Conservation (phyloP, 1,140 invertebrate species). For the Luehdorfia chinensis region DNA sequence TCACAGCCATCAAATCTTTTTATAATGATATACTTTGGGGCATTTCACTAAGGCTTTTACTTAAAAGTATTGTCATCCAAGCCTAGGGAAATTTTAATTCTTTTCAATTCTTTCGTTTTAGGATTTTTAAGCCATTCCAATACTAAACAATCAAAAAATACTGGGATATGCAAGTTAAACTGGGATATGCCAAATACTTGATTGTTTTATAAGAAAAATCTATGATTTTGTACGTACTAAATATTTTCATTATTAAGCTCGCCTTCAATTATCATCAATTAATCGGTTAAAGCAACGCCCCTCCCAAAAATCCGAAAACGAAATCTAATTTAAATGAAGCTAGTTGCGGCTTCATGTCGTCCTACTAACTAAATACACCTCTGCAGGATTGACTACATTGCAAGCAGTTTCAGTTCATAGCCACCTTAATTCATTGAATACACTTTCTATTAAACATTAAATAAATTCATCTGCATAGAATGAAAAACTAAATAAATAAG, state of each 20-base stretch:
- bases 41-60: no score
- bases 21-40: neutral
- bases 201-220: conserved; percentile 1
- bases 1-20: conserved; percentile 25
- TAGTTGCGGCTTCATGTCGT: conserved; percentile 41
- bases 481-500: conserved; percentile 40
- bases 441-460: conserved; percentile 36
- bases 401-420: conserved; percentile 46
- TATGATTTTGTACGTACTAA: no score
- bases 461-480: conserved; percentile 51
- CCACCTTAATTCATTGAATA: conserved; percentile 31
- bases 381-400: neutral
- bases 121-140: no score
- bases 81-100: no score
- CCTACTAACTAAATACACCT: conserved; percentile 18
- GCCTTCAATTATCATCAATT: no score
- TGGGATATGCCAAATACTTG: neutral
- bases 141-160: neutral
- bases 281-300: conserved; percentile 31
- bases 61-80: no score
- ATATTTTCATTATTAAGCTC: conserved; percentile 1
- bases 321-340: conserved; percentile 40
- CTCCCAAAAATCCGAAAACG: conserved; percentile 17
- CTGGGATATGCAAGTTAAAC: neutral
- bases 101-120: no score